Conservation (phyloP, 2,113 vertebrate genomes). For the Paralichthys olivaceus region DNA sequence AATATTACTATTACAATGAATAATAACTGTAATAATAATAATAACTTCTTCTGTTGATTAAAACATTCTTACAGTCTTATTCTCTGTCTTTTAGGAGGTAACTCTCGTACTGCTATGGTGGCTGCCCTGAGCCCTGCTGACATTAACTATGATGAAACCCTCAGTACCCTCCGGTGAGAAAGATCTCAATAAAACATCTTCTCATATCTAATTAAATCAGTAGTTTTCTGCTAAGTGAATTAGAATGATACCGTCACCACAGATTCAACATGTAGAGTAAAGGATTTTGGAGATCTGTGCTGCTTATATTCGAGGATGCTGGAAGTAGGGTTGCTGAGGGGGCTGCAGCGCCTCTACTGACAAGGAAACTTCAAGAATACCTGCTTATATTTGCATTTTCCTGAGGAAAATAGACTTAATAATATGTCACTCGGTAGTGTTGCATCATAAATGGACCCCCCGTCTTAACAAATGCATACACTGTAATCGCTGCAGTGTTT, state of each 20-base stretch:
- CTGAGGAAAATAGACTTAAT: background rate
- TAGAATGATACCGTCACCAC: background rate
- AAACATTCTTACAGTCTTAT: background rate
- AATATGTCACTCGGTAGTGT: background rate
- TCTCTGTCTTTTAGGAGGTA: slow-evolving; percentile 87
- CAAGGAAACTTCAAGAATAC: background rate
- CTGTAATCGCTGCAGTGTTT: background rate
- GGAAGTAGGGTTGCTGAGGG: too few relatives aligned
- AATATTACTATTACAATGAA: background rate
- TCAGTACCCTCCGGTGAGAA: slow-evolving; percentile 94
- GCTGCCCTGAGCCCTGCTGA: slow-evolving; percentile 97
- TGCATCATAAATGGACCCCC: background rate
- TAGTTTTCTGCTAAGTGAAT: background rate
- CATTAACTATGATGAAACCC: slow-evolving; percentile 98
- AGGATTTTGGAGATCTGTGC: too few relatives aligned
- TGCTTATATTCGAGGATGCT: too few relatives aligned
- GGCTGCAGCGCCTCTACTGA: too few relatives aligned
- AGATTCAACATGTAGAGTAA: background rate
- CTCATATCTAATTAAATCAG: background rate
- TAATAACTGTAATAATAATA: background rate
- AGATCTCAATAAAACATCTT: background rate
- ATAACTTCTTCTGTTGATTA: background rate
- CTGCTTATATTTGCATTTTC: background rate
- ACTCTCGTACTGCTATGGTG: slow-evolving; percentile 98
- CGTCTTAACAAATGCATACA: background rate